A percentile compares a stretch with the other conserved stretches of the same genome.
These are phyloP conservation scores for Papilio aristodemus DNA, from an alignment of 1,140 invertebrate species.

Conservation along the genomic window DNA sequence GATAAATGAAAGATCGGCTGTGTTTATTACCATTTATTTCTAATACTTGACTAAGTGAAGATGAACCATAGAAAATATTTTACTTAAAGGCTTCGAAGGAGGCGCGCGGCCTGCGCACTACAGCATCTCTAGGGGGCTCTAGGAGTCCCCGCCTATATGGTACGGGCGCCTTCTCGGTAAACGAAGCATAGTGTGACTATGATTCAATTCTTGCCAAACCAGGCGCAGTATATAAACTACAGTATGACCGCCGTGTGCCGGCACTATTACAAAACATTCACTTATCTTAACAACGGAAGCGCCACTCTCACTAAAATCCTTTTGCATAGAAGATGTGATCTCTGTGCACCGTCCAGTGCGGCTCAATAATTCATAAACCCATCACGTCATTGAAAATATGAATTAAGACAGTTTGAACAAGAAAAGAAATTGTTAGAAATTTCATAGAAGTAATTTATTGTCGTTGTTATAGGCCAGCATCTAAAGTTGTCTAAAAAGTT, in stretches of 20 bases:
- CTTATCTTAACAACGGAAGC: slow-evolving; percentile 54
- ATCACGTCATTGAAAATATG: neutral
- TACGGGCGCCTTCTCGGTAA: slow-evolving; percentile 10
- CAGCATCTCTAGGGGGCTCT: slow-evolving; percentile 58
- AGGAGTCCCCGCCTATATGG: slow-evolving; percentile 36
- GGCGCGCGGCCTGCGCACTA: slow-evolving; percentile 70
- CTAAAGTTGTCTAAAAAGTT: neutral
- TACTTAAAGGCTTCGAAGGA: slow-evolving; percentile 62
- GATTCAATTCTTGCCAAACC: slow-evolving; percentile 37
- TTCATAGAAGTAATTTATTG: slow-evolving; percentile 12
- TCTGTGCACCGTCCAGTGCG: too few species aligned
- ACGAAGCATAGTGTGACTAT: slow-evolving; percentile 28
- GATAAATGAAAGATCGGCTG: slow-evolving; percentile 77
- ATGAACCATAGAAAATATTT: slow-evolving; percentile 65
- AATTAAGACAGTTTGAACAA: neutral
- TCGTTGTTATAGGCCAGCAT: slow-evolving; percentile 27
- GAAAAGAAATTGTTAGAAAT: neutral
- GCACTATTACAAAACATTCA: slow-evolving; percentile 65
- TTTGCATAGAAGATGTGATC: slow-evolving; percentile 46
- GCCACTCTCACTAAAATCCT: slow-evolving; percentile 44
- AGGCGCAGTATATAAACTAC: slow-evolving; percentile 49
- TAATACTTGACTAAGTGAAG: slow-evolving; percentile 76
- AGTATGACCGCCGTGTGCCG: slow-evolving; percentile 38
- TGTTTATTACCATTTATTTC: slow-evolving; percentile 77
- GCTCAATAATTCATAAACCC: neutral